A percentile compares a stretch with the other conserved stretches of the same genome.
phyloP scores from a whole-genome alignment of 2,113 vertebrate genomes.

The Carassius carassius region DNA sequence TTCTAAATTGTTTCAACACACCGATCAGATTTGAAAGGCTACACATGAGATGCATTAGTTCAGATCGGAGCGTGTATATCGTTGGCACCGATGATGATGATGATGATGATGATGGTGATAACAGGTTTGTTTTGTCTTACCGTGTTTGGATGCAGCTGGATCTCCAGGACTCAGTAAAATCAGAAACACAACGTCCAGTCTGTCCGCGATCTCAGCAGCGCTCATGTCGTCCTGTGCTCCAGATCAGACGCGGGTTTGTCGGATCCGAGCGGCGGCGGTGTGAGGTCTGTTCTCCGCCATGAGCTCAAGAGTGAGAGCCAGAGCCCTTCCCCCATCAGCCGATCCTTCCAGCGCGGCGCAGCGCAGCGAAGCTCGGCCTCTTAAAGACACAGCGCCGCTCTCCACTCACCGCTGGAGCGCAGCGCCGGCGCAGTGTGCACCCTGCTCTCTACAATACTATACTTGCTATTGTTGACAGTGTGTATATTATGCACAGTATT shows the following conservation, averaged over 20 bases:
- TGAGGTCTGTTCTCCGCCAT: slow-evolving; percentile 27
- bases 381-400: slow-evolving; percentile 70
- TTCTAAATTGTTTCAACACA: not conserved
- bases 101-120: not conserved
- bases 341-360: slow-evolving; percentile 58
- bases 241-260: slow-evolving; percentile 47
- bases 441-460: not conserved
- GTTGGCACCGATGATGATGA: not conserved
- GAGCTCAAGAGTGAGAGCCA: slow-evolving; percentile 7
- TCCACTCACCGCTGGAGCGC: slow-evolving; percentile 53
- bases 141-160: slow-evolving; percentile 51
- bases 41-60: no score
- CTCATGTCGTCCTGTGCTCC: slow-evolving; percentile 69
- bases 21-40: not conserved
- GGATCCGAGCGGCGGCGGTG: slow-evolving; percentile 1
- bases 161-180: slow-evolving; percentile 56
- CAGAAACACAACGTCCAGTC: slow-evolving; percentile 54
- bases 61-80: not conserved
- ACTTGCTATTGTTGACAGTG: not conserved
- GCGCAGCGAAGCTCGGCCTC: slow-evolving; percentile 57
- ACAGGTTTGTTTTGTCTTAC: slow-evolving; percentile 36
- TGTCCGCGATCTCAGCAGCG: slow-evolving; percentile 74
- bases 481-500: not conserved
- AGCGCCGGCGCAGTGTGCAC: not conserved
- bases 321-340: slow-evolving; percentile 62